A percentile compares a stretch with the other conserved stretches of the same genome.
These are phyloP conservation scores for Heteromyza rotundicornis DNA, from an alignment of 2,888 invertebrate species.

Conservation along the genomic window DNA sequence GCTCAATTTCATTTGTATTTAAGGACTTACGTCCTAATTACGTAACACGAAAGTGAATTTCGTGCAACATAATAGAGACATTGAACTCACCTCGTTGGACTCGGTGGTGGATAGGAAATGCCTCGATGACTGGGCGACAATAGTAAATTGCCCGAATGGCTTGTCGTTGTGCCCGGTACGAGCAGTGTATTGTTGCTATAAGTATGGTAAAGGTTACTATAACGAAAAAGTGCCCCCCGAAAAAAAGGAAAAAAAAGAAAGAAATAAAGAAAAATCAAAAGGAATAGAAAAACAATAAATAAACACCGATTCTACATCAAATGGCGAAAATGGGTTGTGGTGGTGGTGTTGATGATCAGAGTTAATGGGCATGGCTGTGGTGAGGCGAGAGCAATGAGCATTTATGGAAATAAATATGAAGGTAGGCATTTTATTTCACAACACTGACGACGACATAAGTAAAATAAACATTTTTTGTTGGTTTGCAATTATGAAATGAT, in stretches of 20 bases:
- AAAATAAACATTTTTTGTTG: no score
- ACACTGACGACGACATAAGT: no score
- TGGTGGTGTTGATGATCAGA: background rate
- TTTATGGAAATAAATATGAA: no score
- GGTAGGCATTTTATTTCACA: no score
- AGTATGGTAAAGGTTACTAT: conserved; percentile 61
- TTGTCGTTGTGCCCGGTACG: conserved; percentile 64
- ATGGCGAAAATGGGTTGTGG: background rate
- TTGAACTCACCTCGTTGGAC: conserved; percentile 66
- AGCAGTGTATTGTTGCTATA: conserved; percentile 66
- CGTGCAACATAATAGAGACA: no score
- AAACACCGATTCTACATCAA: background rate
- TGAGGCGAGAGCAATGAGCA: background rate
- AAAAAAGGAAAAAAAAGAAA: conserved; percentile 27
- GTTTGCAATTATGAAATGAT: no score
- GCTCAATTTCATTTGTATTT: no score
- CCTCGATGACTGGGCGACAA: conserved; percentile 72
- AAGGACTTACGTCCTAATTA: no score
- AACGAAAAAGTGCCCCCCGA: conserved; percentile 30
- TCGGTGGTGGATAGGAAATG: conserved; percentile 84
- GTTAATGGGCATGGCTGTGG: background rate
- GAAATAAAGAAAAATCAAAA: conserved; percentile 21
- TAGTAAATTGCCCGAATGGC: conserved; percentile 62
- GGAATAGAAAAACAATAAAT: background rate
- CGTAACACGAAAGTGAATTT: no score